Conservation (phyloP, 2,888 invertebrate species). For the Drosophila paranaensis region DNA sequence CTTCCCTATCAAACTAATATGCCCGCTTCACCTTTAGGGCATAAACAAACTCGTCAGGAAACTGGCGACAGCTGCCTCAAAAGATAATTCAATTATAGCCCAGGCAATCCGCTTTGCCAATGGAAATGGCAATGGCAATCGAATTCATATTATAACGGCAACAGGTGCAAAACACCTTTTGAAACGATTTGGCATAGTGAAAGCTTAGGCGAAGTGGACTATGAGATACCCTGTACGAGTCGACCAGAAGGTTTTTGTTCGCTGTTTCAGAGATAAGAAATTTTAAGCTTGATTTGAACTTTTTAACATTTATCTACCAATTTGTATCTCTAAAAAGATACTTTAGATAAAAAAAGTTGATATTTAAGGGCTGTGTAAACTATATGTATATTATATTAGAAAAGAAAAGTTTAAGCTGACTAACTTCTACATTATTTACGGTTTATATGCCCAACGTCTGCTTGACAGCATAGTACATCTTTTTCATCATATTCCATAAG, state of each 20-base stretch:
- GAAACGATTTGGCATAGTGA: constrained; percentile 3
- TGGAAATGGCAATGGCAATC: constrained; percentile 26
- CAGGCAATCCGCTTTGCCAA: constrained; percentile 10
- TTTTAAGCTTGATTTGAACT: too few species aligned
- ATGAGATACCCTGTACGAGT: background rate
- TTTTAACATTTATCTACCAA: too few species aligned
- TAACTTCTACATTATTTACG: too few species aligned
- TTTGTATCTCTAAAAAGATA: too few species aligned
- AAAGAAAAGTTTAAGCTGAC: too few species aligned
- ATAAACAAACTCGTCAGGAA: constrained; percentile 36
- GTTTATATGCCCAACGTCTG: too few species aligned
- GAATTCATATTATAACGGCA: constrained; percentile 48
- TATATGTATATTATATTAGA: too few species aligned
- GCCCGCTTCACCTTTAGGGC: background rate
- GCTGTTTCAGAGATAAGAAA: too few species aligned
- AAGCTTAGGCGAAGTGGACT: background rate
- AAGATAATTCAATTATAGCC: constrained; percentile 63
- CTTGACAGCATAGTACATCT: background rate
- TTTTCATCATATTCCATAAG: too few species aligned
- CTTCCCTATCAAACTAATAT: background rate
- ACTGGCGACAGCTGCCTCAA: constrained; percentile 61
- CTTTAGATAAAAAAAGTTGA: too few species aligned
- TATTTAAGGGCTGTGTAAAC: too few species aligned
- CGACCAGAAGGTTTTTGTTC: too few species aligned
- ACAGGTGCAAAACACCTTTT: constrained; percentile 42